Percentiles rank a stretch among this genome's conserved stretches.
Conservation (phyloP, 1,140 invertebrate genomes). For the Danaus plexippus region DNA sequence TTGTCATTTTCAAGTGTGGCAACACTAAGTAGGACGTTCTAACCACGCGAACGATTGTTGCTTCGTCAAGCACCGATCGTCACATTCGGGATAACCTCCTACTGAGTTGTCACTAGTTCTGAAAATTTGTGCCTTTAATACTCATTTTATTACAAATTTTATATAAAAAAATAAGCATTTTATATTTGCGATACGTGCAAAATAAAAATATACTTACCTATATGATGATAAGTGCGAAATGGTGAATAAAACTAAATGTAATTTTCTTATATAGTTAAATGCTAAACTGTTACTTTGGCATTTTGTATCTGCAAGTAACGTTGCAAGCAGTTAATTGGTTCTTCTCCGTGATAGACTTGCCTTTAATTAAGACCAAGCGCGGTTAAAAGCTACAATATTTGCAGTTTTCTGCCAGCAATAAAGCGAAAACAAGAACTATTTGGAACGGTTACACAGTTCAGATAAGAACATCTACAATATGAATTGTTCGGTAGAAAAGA, state of each 20-base stretch:
- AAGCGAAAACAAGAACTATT: constrained; percentile 13
- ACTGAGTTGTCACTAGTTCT: constrained; percentile 62
- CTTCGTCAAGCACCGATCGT: constrained; percentile 55
- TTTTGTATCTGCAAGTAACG: too few relatives aligned
- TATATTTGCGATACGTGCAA: constrained; percentile 7
- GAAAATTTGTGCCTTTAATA: constrained; percentile 30
- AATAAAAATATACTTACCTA: constrained; percentile 3
- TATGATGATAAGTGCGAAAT: neutral
- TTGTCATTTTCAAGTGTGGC: constrained; percentile 51
- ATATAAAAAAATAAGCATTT: constrained; percentile 13
- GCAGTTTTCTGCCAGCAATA: constrained; percentile 8
- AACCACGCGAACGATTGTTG: constrained; percentile 52
- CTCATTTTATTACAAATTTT: constrained; percentile 15
- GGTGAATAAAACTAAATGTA: too few relatives aligned
- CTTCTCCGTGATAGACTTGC: neutral
- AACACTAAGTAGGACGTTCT: constrained; percentile 56
- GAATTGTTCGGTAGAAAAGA: too few relatives aligned
- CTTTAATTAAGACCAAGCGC: constrained; percentile 10
- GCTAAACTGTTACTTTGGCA: too few relatives aligned
- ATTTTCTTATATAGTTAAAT: too few relatives aligned
- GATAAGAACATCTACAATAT: too few relatives aligned
- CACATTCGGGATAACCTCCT: constrained; percentile 54
- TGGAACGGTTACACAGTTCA: constrained; percentile 2
- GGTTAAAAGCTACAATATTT: constrained; percentile 9
- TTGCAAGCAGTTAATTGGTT: too few relatives aligned